phyloP scores from a whole-genome alignment of 2,113 vertebrate genomes.

The Cryptotis parvus region DNA sequence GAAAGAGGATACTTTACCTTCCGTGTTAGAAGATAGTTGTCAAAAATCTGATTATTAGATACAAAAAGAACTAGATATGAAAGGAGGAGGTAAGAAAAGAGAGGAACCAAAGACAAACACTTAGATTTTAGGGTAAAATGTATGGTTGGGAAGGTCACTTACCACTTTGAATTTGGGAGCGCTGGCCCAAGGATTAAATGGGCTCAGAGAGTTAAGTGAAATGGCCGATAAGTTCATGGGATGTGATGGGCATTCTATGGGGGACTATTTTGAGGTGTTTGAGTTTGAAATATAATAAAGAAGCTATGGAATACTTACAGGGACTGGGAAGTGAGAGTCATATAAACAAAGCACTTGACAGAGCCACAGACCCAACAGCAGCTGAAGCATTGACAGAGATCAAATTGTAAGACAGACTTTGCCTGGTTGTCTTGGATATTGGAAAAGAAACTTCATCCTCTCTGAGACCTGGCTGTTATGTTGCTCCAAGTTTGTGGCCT shows the following conservation, averaged over 20 bases:
- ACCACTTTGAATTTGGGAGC: neutral
- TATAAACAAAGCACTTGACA: neutral
- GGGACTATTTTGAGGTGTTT: conserved; percentile 8
- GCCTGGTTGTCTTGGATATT: neutral
- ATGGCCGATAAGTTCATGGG: neutral
- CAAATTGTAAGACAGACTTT: neutral
- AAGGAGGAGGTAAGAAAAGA: neutral
- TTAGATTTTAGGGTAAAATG: neutral
- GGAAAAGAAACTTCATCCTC: neutral
- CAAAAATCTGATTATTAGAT: neutral
- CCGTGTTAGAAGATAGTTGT: neutral
- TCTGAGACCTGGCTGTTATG: neutral
- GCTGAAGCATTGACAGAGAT: neutral
- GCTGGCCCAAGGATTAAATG: neutral
- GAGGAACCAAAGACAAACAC: neutral
- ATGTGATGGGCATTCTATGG: neutral
- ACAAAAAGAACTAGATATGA: neutral
- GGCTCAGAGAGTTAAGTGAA: neutral
- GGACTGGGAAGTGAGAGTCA: neutral
- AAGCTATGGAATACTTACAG: neutral
- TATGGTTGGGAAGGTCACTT: neutral
- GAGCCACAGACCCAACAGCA: neutral
- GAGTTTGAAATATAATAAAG: neutral
- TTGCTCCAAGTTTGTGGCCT: neutral
- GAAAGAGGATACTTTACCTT: neutral